Base-by-base conservation (phyloP, 2,888 invertebrate species). In the Brachypterus glaber region DNA sequence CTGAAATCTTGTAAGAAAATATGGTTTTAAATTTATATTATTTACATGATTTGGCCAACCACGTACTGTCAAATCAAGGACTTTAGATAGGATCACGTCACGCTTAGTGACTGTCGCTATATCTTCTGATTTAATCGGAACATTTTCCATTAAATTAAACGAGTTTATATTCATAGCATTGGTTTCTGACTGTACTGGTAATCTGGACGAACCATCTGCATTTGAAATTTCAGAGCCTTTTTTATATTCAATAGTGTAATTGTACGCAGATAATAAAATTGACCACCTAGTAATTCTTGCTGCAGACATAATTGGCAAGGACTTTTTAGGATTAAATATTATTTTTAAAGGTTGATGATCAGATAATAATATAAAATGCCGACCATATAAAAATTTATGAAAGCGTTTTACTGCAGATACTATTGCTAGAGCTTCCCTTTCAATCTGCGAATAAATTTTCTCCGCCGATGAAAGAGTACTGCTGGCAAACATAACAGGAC, bases 351-450 rank as follows among this genome's bases (percentile, higher is more conserved):
- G 42, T 33, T 44, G 40, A 27, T 48, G 44, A 36, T 43, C 43
- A 9, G 44, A 40, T 24, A 39, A 9, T 25, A 44, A 31, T 5
- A 17, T 47, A 47, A 62, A 62, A 17, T 48, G 37, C 4, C 48
- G 48, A 3, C 58, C 59, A 25, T 48, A 39, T 33, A 62, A 46
- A 53, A 59, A 63, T 37, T 60, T 57, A 43, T 58, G 52, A 44
- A 59, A 61, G 27, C 52, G 55, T 17, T 47, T 49, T 3, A 57
- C 48, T 1, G 50, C 54, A 51, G 53, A 61, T 41, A 50, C 55
- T 40, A 61, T 59, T 3, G 58, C 54, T 29, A 60, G 45, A 1
- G 56, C 55, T 43, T 61, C 59, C 21, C 48, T 46, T 36, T 60
- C 53, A 9, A 60, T 50, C 2, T 53, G 52, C 2, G 55, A 52